Evolutionary conservation across 2,113 vertebrate genomes (phyloP).

Genomic region (Platysternon megacephalum): DNA sequence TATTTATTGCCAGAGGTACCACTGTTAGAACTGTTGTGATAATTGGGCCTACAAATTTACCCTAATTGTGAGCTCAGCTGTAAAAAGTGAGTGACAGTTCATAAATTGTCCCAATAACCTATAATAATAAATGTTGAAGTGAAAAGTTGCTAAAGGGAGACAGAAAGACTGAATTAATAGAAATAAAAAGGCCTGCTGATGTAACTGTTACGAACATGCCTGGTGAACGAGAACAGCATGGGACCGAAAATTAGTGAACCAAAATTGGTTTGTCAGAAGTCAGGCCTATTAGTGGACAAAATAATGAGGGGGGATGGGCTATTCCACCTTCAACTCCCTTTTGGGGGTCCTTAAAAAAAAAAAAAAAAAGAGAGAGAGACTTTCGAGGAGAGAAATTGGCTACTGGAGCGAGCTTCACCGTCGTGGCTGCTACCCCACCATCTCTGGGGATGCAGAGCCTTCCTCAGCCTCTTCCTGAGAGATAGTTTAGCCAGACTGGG

Average conservation of each 20-base stretch:
- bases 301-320: too few relatives aligned
- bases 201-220: background rate
- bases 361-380: too few relatives aligned
- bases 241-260: background rate
- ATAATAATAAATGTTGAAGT: background rate
- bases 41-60: background rate
- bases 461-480: background rate
- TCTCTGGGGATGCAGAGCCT: background rate
- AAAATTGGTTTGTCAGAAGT: background rate
- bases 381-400: background rate
- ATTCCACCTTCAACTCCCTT: background rate
- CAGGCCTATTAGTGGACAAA: too few relatives aligned
- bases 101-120: background rate
- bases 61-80: background rate
- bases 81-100: background rate
- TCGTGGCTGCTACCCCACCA: background rate
- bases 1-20: background rate
- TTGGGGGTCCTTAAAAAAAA: background rate
- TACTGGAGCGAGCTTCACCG: background rate
- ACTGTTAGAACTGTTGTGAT: background rate
- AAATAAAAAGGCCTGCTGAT: background rate
- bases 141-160: background rate
- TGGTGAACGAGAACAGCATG: background rate
- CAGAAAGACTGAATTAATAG: background rate
- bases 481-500: background rate